Base-by-base conservation (phyloP, 1,140 invertebrate genomes). In the Leptinotarsa undecemlineata region DNA sequence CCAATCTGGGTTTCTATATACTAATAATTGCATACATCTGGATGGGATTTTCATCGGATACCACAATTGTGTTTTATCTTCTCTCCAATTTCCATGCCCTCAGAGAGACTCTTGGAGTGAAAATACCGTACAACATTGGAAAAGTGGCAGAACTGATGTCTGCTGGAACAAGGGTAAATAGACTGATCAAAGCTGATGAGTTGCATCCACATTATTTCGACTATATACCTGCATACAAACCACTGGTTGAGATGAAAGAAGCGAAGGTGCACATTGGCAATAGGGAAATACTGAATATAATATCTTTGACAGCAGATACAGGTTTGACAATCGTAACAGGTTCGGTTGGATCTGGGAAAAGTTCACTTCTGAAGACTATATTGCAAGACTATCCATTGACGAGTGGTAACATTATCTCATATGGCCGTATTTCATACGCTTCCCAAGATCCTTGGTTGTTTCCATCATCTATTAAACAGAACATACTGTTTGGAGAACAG, bases 381-480 rank as follows among this genome's bases (percentile, higher is more conserved):
- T 85, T 96, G 1, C 86, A 89, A 26, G 95, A 96, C 82, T 83
- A 95, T 61, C 89, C 91, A 23, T 78, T 91, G 2, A 84, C 81
- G 0, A 81, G 85, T 2, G 95, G 95, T 3, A 85, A 78, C 4
- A 63, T 95, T 0, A 84, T 86, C 13, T 78, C 87, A 0, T 78
- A 84, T 17, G 92, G 92, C 1, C 86, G 81, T 63, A 81, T 96
- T 3, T 91, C 93, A 5, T 96, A 95, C 84, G 90, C 92, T 3
- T 90, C 92, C n/a, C 93, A 96, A 84, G 91, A 94, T 78, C 88
- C 93, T 0, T 96, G 93, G 94, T 86, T 95, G 0, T 91, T 91
- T 80, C 89, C 91, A 0, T 91, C 87, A 1, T 87, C 84, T 19
- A 80, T 86, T 6, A 80, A 87, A 74, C 89, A 92, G 78, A 93